Evolutionary conservation across 2,888 invertebrate genomes (phyloP), one percentile per base, ranked within the genome.

Genomic region (Vesta saturnalis): DNA sequence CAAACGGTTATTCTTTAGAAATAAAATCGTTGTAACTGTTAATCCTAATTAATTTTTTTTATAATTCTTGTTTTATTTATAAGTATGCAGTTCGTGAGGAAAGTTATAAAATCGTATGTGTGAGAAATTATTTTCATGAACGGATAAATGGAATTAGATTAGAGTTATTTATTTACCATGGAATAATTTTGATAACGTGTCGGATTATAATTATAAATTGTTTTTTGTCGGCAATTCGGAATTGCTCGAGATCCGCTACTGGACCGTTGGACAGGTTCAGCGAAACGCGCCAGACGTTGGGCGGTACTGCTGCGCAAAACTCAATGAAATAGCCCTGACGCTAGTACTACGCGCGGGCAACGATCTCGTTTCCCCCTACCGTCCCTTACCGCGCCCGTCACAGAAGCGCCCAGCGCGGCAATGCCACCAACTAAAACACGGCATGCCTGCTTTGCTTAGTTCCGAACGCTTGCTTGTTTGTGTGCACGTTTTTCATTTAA

Each of bases 271-370:
- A 77, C 76, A 76, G 77, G 77, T 74, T 75, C 77, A 64, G 73
- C 71, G 71, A 76, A 77, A 78, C 79, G 76, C 76, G 77, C 77
- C 77, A 77, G 78, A 80, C 82, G 74, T 78, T 79, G 81, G 82
- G 82, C 82, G 82, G 83, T 82, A 81, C 82, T 70, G 65, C 69
- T 70, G 72, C 69, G 69, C 71, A 67, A 73, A 67, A 62, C 72
- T 75, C 74, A 83, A 83, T 83, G 82, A 82, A 83, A 78, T 79
- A 75, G 77, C 69, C 77, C 75, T 78, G 77, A 73, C 76, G 71
- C 73, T 71, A 76, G 81, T 82, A 82, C 81, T 82, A 83, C 81
- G 74, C 77, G 81, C 82, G 83, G 83, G 78, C 83, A 83, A 83
- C 83, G 83, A 82, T 83, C 82, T 79, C 80, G 74, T 59, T 39